Conservation (phyloP, 2,113 vertebrate species). For the Cololabis saira region DNA sequence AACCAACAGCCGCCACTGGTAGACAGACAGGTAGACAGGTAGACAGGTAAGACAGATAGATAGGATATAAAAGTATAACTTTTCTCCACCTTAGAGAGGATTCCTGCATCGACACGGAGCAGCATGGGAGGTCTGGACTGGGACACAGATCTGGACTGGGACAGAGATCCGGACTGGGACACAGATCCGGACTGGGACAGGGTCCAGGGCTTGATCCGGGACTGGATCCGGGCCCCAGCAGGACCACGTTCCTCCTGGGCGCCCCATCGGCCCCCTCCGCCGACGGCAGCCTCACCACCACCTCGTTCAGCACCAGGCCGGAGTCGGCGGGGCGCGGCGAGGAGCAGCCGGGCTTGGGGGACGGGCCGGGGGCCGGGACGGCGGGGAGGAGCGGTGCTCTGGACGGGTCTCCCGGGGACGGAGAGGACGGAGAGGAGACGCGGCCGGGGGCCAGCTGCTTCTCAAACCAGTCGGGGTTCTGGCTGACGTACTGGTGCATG, state of each 20-base stretch:
- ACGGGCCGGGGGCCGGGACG: constrained; percentile 47
- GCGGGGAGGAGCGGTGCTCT: constrained; percentile 27
- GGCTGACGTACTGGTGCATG: constrained; percentile 94
- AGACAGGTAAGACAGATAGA: not conserved
- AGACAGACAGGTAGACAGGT: too few relatives aligned
- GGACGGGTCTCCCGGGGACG: constrained; percentile 39
- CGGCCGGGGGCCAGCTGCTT: constrained; percentile 83
- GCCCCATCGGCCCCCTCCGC: constrained; percentile 72
- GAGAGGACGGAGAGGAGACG: too few relatives aligned
- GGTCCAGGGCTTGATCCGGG: constrained; percentile 20
- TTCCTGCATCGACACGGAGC: constrained; percentile 71
- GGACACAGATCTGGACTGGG: too few relatives aligned
- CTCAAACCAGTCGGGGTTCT: constrained; percentile 95
- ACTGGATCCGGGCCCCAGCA: constrained; percentile 59
- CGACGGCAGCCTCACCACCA: constrained; percentile 79
- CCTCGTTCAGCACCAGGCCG: constrained; percentile 90
- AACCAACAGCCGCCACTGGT: too few relatives aligned
- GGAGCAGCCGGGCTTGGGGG: constrained; percentile 30
- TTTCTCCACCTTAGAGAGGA: constrained; percentile 58
- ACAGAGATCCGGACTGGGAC: too few relatives aligned
- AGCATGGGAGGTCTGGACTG: too few relatives aligned
- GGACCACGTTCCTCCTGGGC: constrained; percentile 76
- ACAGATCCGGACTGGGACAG: not conserved
- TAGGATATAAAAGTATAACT: not conserved
- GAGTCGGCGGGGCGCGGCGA: too few relatives aligned